Conservation (phyloP, 92 coral and sea anemone species). For the Epizoanthus stellaris region DNA sequence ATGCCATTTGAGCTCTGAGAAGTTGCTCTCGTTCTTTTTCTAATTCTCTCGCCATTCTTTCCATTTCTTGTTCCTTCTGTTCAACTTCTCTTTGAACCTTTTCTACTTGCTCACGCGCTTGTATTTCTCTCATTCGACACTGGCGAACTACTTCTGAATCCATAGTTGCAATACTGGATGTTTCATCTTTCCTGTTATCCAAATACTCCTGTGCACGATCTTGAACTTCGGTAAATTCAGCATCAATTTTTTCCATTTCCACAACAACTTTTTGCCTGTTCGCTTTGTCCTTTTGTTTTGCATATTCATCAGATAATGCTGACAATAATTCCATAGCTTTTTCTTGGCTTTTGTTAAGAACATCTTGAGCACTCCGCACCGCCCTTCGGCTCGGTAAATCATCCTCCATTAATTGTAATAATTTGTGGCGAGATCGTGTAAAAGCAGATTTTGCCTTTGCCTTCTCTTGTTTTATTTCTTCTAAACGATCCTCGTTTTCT, state of each 20-base stretch:
- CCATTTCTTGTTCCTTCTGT: constrained; percentile 5
- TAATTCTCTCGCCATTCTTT: constrained; percentile 23
- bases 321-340: constrained; percentile 44
- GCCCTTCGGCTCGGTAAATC: constrained; percentile 65
- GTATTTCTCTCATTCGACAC: constrained; percentile 7
- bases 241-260: constrained; percentile 56
- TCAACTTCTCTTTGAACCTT: neutral
- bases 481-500: constrained; percentile 30
- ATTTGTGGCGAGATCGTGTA: constrained; percentile 42
- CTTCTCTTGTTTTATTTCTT: constrained; percentile 52
- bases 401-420: constrained; percentile 44
- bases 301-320: constrained; percentile 46
- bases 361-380: constrained; percentile 36
- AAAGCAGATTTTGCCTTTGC: constrained; percentile 57
- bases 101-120: neutral
- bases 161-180: constrained; percentile 51
- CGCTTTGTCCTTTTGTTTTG: constrained; percentile 39
- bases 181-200: constrained; percentile 56
- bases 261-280: constrained; percentile 32
- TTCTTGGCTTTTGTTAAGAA: constrained; percentile 50
- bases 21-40: constrained; percentile 17
- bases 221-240: constrained; percentile 51
- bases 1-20: constrained; percentile 3
- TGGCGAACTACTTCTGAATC: constrained; percentile 34
- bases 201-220: constrained; percentile 63